phyloP scores from a whole-genome alignment of 2,797 vertebrate genomes.

The Cossypha heuglini region DNA sequence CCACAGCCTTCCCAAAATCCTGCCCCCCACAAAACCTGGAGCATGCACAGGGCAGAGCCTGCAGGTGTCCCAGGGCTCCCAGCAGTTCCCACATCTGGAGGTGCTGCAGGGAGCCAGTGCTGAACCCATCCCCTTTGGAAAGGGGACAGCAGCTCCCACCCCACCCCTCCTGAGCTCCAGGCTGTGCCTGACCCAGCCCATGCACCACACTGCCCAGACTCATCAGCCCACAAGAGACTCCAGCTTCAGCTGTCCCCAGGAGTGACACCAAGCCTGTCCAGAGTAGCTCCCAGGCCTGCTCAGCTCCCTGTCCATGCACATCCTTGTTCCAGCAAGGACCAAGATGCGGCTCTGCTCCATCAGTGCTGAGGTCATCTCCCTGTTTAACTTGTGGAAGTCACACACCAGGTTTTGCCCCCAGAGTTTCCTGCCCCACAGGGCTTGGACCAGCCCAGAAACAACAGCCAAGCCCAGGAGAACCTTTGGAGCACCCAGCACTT shows the following conservation, averaged over 20 bases:
- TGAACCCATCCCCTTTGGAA: fast-evolving
- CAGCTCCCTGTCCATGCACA: background rate
- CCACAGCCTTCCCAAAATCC: background rate
- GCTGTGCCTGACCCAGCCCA: background rate
- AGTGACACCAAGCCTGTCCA: background rate
- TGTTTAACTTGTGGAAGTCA: no score
- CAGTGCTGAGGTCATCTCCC: no score
- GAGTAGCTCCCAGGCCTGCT: background rate
- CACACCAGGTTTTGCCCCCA: background rate
- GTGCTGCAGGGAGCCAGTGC: background rate
- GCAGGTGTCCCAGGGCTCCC: background rate
- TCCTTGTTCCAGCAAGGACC: background rate
- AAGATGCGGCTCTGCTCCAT: background rate
- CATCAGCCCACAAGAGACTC: background rate
- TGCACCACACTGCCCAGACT: background rate
- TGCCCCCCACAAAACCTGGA: background rate
- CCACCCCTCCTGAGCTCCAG: no score
- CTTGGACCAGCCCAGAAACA: background rate
- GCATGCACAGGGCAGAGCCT: background rate
- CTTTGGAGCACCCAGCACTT: background rate
- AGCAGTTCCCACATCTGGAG: background rate
- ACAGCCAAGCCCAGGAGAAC: background rate
- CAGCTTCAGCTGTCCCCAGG: background rate
- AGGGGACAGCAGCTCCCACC: background rate
- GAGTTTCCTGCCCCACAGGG: background rate